Evolutionary conservation across 1,140 invertebrate species (phyloP), one percentile per base, ranked within the genome.

Genomic region (Dendrolimus punctatus): DNA sequence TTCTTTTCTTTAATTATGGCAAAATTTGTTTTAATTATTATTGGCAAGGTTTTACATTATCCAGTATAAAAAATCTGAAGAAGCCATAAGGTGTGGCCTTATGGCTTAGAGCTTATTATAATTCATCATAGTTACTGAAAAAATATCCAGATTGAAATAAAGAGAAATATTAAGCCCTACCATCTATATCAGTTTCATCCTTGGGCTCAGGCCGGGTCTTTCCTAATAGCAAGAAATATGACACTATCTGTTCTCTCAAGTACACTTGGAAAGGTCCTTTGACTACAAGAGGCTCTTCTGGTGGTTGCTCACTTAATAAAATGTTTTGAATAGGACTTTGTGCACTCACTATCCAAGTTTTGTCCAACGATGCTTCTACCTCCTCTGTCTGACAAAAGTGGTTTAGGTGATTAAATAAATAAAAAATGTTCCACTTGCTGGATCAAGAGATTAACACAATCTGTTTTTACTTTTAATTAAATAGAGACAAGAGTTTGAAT

Each of bases 291-390:
- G 97, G 91, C 47, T 90, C 85, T 46, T 92, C 88, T n/a, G 74
- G 64, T 0, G 90, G 88, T 68, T 97, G 93, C 55, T 91, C 86
- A n/a, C 85, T 69, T 8, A 99, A 73, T 23, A 99, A 82, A 41
- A 92, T 74, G 56, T 90, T 88, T 79, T 99, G 98, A 5, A 84
- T 83, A 39, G 90, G 89, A 85, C 95, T 95, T 76, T 97, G 96
- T 0, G 92, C 94, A 80, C 94, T 97, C 0, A 98, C 92, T 60
- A 99, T 95, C 96, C 97, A 99, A 0, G 97, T 98, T 68, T 96
- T 91, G 58, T 99, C 97, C 6, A 94, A 73, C 5, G 94, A 90
- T 67, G 95, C 93, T 63, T 91, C 87, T 37, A 97, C 80, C 60
- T 94, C 89, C 68, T 89, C 86, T 45, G 92, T 92, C 77, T 90